These are phyloP conservation scores for Pseudoips prasinana DNA, from an alignment of 2,888 invertebrate genomes.

Conservation along the genomic window DNA sequence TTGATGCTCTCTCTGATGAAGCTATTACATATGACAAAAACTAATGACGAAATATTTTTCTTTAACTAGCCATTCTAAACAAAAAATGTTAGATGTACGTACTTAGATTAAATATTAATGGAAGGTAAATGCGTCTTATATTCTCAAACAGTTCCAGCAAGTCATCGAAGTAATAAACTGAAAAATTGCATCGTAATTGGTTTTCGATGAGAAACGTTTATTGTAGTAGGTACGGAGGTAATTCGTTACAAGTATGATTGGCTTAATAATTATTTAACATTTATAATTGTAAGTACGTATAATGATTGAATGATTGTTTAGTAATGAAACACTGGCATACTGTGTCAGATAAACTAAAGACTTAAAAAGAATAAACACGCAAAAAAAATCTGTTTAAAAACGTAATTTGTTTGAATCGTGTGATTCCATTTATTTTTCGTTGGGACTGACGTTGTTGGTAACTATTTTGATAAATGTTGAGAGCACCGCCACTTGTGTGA, in stretches of 20 bases:
- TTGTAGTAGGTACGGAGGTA: constrained; percentile 16
- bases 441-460: constrained; percentile 12
- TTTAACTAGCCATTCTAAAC: constrained; percentile 17
- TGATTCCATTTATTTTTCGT: neutral
- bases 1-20: constrained; percentile 28
- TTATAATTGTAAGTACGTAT: no score
- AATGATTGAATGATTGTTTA: no score
- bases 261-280: no score
- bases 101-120: constrained; percentile 9
- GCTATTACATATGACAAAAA: constrained; percentile 25
- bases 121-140: constrained; percentile 6
- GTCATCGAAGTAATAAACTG: constrained; percentile 53
- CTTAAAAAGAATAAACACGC: no score
- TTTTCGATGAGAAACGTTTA: constrained; percentile 43
- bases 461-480: constrained; percentile 17
- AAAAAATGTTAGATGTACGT: constrained; percentile 9
- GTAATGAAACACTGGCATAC: no score
- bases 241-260: no score
- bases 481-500: constrained; percentile 21
- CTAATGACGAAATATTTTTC: constrained; percentile 32
- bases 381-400: no score
- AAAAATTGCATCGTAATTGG: constrained; percentile 49
- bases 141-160: constrained; percentile 38
- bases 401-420: no score
- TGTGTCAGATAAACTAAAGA: no score